Percentiles rank a stretch among this genome's conserved stretches.
Evolutionary conservation across 2,888 invertebrate genomes (phyloP).

Genomic region (Cactoblastis cactorum): DNA sequence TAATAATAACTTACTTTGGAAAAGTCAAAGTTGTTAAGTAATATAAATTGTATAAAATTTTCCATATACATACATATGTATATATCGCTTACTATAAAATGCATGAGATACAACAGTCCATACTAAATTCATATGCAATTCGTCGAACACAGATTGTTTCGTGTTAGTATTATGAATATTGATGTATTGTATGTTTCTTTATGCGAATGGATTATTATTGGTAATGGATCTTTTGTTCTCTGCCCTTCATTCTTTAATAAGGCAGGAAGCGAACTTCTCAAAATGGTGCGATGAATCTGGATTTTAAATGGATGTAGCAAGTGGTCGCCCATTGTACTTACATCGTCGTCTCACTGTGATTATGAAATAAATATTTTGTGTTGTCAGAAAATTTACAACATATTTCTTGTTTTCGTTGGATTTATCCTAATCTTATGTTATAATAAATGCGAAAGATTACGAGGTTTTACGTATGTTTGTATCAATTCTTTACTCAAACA

Average conservation of each 20-base stretch:
- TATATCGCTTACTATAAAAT: conserved; percentile 50
- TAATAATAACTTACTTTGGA: conserved; percentile 42
- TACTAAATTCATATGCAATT: conserved; percentile 61
- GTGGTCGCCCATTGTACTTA: not conserved
- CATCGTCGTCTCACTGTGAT: too few relatives aligned
- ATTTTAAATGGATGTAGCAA: not conserved
- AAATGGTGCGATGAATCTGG: conserved; percentile 9
- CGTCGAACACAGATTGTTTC: conserved; percentile 51
- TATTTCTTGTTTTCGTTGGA: too few relatives aligned
- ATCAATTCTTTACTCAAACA: too few relatives aligned
- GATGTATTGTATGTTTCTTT: conserved; percentile 44
- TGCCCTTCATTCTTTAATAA: conserved; percentile 35
- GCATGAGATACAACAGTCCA: conserved; percentile 54
- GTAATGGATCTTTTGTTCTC: conserved; percentile 50
- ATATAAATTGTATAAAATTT: conserved; percentile 28
- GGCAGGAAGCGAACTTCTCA: conserved; percentile 37
- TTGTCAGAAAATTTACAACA: too few relatives aligned
- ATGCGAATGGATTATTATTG: conserved; percentile 37
- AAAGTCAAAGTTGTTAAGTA: not conserved
- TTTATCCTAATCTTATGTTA: too few relatives aligned
- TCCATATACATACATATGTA: conserved; percentile 45
- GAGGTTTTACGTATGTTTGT: too few relatives aligned
- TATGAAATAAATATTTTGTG: too few relatives aligned
- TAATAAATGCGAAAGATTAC: too few relatives aligned
- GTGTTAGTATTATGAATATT: conserved; percentile 57